Percentiles rank a stretch among this genome's conserved stretches.
These are phyloP conservation scores for Neomicropteryx cornuta DNA, from an alignment of 1,140 invertebrate genomes.

Conservation along the genomic window DNA sequence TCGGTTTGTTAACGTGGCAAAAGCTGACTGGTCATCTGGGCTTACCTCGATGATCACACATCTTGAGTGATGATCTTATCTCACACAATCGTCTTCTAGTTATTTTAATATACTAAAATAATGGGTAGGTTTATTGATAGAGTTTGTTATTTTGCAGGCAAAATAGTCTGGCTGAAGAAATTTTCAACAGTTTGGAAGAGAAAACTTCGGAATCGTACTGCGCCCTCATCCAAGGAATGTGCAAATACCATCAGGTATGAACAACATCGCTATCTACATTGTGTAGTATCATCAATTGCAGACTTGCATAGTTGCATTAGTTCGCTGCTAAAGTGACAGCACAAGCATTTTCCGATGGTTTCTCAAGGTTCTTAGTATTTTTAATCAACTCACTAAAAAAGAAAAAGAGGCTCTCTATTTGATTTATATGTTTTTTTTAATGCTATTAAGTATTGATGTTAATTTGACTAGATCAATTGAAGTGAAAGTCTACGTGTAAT, in stretches of 20 bases:
- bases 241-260: constrained; percentile 55
- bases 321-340: too few species aligned
- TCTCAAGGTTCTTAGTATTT: too few species aligned
- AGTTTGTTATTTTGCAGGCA: constrained; percentile 33
- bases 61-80: not conserved
- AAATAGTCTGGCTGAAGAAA: constrained; percentile 52
- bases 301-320: too few species aligned
- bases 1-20: not conserved
- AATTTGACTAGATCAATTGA: constrained; percentile 2
- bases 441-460: not conserved
- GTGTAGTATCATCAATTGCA: too few species aligned
- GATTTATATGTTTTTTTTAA: not conserved
- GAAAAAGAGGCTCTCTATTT: too few species aligned
- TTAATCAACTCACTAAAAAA: too few species aligned
- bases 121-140: not conserved
- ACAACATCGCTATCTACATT: too few species aligned
- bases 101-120: constrained; percentile 3
- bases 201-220: constrained; percentile 50
- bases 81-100: constrained; percentile 4
- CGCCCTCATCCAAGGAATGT: constrained; percentile 61
- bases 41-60: not conserved
- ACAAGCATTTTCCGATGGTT: too few species aligned
- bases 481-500: too few species aligned
- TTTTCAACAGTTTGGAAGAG: constrained; percentile 52
- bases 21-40: not conserved